A percentile compares a stretch with the other conserved stretches of the same genome.
Evolutionary conservation across 2,113 vertebrate species (phyloP).

Genomic region (Romanogobio albipinnatus): DNA sequence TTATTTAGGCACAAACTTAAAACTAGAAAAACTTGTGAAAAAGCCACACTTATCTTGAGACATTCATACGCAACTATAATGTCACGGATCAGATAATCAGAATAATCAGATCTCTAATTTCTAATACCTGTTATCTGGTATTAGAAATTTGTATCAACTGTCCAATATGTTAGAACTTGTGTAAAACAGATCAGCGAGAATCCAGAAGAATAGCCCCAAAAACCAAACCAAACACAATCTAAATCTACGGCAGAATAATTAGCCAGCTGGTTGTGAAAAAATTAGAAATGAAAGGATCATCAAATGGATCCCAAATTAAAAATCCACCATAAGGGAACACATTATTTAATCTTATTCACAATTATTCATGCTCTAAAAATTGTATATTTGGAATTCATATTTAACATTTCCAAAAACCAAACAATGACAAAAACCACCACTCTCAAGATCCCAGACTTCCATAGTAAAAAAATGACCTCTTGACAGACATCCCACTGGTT

Average conservation of each 20-base stretch:
- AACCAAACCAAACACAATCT: background rate
- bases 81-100: background rate
- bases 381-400: background rate
- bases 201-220: background rate
- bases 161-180: background rate
- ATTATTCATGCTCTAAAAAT: background rate
- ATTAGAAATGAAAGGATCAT: background rate
- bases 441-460: background rate
- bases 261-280: background rate
- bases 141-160: background rate
- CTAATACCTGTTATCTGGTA: background rate
- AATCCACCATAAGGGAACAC: background rate
- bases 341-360: background rate
- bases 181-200: background rate
- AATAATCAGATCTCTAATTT: too few relatives aligned
- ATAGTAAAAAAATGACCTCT: background rate
- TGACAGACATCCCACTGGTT: background rate
- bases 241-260: background rate
- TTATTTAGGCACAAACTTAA: background rate
- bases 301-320: slow-evolving; percentile 8
- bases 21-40: background rate
- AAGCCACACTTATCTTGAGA: too few relatives aligned
- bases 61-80: background rate
- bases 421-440: background rate
- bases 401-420: slow-evolving; percentile 13